Percentiles rank a stretch among this genome's conserved stretches.
These are phyloP conservation scores for Strix uralensis DNA, from an alignment of 2,113 vertebrate genomes.

Conservation along the genomic window DNA sequence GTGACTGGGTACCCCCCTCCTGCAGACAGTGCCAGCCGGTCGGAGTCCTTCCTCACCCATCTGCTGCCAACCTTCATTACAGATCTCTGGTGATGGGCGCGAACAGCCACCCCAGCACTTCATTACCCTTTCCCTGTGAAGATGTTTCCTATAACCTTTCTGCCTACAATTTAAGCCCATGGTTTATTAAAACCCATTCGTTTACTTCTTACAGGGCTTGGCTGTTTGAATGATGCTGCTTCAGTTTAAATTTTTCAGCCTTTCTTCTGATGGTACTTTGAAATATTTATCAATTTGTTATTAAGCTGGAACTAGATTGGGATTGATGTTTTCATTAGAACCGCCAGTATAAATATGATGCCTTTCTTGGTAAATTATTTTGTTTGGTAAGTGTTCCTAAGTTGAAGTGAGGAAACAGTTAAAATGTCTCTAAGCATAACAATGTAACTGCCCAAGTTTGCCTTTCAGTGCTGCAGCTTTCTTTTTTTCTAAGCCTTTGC, in stretches of 20 bases:
- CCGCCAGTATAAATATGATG: not conserved
- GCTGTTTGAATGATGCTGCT: not conserved
- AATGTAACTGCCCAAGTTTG: not conserved
- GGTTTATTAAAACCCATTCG: not conserved
- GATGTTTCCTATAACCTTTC: not conserved
- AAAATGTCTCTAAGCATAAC: not conserved
- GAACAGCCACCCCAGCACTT: not conserved
- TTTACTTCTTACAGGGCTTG: not conserved
- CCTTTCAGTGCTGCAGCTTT: not conserved
- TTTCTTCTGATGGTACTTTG: not conserved
- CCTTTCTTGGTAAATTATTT: not conserved
- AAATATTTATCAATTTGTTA: not conserved
- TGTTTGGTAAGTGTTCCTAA: not conserved
- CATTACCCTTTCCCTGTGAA: not conserved
- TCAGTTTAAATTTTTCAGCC: not conserved
- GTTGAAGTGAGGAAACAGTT: not conserved
- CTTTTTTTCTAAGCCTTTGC: not conserved
- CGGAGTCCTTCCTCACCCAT: not conserved
- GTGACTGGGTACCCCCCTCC: not conserved
- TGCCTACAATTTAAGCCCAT: not conserved
- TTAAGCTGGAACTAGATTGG: constrained; percentile 10
- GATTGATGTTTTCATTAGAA: constrained; percentile 29
- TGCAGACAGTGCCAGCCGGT: not conserved
- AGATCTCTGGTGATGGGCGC: not conserved
- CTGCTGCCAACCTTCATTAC: not conserved